phyloP scores from a whole-genome alignment of 2,113 vertebrate species.

The Todiramphus chloris region DNA sequence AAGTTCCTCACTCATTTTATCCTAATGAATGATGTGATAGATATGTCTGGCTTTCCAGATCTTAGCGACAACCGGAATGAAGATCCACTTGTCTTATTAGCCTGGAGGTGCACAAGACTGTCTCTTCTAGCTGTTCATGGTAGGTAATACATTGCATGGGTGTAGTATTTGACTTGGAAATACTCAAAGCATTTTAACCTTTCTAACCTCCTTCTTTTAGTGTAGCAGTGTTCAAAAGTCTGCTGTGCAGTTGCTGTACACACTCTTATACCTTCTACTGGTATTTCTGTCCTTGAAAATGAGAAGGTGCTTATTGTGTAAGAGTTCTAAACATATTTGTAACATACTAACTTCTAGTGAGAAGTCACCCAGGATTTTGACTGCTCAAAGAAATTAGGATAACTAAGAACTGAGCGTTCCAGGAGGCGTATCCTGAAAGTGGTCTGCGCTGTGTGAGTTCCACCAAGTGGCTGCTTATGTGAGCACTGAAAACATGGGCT shows the following conservation, averaged over 20 bases:
- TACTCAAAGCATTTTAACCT: neutral
- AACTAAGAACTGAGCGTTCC: neutral
- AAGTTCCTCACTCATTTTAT: constrained; percentile 97
- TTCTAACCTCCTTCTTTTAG: neutral
- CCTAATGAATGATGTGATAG: constrained; percentile 90
- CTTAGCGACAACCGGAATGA: constrained; percentile 94
- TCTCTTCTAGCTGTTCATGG: constrained; percentile 90
- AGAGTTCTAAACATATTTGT: neutral
- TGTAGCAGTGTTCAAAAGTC: neutral
- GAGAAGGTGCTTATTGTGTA: neutral
- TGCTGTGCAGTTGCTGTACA: fast-evolving
- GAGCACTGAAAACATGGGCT: neutral
- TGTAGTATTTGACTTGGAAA: neutral
- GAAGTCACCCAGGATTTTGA: neutral
- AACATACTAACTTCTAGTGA: neutral
- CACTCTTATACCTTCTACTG: neutral
- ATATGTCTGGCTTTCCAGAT: constrained; percentile 93
- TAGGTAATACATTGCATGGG: constrained; percentile 28
- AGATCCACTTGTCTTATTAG: constrained; percentile 93
- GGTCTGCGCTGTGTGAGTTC: neutral
- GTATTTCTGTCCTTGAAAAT: neutral
- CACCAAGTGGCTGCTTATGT: neutral
- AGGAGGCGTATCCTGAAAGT: neutral
- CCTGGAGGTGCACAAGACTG: constrained; percentile 95
- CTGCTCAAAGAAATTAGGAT: neutral